Evolutionary conservation across 2,113 vertebrate genomes (phyloP).

Genomic region (Agelaius tricolor): DNA sequence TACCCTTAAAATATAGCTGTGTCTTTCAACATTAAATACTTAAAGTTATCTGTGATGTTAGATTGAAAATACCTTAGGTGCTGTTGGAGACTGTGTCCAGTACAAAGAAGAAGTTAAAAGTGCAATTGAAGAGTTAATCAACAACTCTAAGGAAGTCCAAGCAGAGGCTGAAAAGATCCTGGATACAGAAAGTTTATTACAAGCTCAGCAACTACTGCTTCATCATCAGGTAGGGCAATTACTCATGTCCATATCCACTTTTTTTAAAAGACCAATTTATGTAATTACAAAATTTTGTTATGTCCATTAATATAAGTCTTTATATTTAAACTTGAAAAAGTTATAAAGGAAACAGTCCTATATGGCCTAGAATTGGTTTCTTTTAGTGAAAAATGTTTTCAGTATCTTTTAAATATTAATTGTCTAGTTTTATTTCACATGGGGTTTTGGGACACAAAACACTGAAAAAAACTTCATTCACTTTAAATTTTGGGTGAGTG

Average conservation of each 20-base stretch:
- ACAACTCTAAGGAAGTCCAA: conserved; percentile 79
- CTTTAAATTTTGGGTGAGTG: background rate
- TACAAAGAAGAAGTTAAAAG: conserved; percentile 82
- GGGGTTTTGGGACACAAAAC: background rate
- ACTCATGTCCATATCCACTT: background rate
- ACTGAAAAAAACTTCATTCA: background rate
- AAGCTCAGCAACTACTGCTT: conserved; percentile 88
- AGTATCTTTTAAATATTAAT: background rate
- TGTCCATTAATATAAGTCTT: background rate
- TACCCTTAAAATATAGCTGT: background rate
- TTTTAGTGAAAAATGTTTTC: background rate
- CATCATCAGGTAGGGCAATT: conserved; percentile 84
- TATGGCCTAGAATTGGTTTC: background rate
- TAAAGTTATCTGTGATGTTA: conserved; percentile 62
- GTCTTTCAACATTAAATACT: background rate
- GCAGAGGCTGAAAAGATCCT: conserved; percentile 82
- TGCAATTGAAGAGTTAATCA: conserved; percentile 83
- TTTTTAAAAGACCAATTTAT: background rate
- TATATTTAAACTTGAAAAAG: background rate
- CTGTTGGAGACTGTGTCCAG: conserved; percentile 81
- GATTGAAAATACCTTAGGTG: conserved; percentile 80
- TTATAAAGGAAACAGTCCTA: background rate
- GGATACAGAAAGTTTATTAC: conserved; percentile 82
- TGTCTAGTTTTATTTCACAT: background rate
- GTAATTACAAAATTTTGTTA: background rate